Conservation (phyloP, 2,113 vertebrate genomes). For the Pimephales promelas region DNA sequence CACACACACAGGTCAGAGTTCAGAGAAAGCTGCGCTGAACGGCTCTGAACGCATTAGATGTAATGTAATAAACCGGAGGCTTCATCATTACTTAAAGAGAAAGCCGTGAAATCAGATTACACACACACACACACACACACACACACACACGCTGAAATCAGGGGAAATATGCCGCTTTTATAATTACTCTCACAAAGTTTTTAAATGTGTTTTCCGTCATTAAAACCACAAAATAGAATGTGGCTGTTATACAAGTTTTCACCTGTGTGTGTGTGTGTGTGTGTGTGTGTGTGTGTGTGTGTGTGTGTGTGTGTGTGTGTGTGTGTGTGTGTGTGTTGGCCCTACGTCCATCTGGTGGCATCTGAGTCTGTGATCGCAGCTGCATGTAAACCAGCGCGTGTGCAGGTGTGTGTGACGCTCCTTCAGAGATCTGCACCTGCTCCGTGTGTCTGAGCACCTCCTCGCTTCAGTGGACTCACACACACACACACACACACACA, state of each 20-base stretch:
- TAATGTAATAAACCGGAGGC: constrained; percentile 4
- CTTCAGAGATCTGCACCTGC: neutral
- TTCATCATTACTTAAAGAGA: constrained; percentile 7
- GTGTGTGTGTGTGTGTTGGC: neutral
- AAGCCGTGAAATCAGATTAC: constrained; percentile 16
- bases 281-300: too few species aligned
- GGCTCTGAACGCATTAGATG: neutral
- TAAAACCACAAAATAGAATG: constrained; percentile 1
- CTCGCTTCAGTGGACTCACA: constrained; percentile 13
- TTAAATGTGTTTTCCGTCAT: neutral
- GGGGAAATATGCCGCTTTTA: neutral
- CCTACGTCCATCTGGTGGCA: neutral
- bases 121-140: too few species aligned
- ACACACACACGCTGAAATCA: neutral
- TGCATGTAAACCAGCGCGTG: neutral
- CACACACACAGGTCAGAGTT: neutral
- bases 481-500: constrained; percentile 9
- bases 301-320: rapidly evolving
- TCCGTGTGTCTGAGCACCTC: neutral
- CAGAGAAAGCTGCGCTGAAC: neutral
- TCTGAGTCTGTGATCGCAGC: neutral
- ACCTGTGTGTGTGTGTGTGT: too few species aligned
- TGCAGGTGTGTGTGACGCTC: constrained; percentile 12
- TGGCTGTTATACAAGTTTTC: neutral
- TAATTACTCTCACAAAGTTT: neutral